These are phyloP conservation scores for Ooceraea biroi DNA, from an alignment of 1,140 invertebrate genomes.

Conservation along the genomic window DNA sequence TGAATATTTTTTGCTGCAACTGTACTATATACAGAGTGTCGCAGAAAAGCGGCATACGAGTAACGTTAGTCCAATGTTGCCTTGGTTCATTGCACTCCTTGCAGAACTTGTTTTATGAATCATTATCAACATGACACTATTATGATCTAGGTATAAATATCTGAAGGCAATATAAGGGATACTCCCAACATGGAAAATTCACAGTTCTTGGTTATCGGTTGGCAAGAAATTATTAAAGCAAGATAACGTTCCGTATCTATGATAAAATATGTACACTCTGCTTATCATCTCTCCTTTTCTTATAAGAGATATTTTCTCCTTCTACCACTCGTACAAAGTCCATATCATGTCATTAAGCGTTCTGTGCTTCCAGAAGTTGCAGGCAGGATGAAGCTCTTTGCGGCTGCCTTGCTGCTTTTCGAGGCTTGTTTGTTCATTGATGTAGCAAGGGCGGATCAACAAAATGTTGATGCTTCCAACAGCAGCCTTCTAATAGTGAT, in stretches of 20 bases:
- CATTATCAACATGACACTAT: no score
- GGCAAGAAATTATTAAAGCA: neutral
- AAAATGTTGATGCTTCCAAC: neutral
- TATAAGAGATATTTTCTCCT: conserved; percentile 46
- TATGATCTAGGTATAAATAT: no score
- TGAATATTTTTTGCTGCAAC: no score
- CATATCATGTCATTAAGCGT: neutral
- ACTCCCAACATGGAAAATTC: no score
- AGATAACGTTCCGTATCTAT: neutral
- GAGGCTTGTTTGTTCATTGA: neutral
- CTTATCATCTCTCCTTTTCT: no score
- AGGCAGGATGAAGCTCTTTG: conserved; percentile 12
- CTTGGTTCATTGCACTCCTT: no score
- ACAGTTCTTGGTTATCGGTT: neutral
- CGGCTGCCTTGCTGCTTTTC: neutral
- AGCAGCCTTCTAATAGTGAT: conserved; percentile 87
- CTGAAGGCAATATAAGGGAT: no score
- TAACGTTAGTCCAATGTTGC: no score
- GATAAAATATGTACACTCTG: neutral
- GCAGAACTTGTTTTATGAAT: no score
- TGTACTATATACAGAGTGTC: no score
- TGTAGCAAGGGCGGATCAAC: neutral
- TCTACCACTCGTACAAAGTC: conserved; percentile 2
- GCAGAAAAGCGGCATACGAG: no score
- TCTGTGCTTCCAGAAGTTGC: neutral